phyloP scores from a whole-genome alignment of 1,140 invertebrate species.

The Alviniconcha marisindica region DNA sequence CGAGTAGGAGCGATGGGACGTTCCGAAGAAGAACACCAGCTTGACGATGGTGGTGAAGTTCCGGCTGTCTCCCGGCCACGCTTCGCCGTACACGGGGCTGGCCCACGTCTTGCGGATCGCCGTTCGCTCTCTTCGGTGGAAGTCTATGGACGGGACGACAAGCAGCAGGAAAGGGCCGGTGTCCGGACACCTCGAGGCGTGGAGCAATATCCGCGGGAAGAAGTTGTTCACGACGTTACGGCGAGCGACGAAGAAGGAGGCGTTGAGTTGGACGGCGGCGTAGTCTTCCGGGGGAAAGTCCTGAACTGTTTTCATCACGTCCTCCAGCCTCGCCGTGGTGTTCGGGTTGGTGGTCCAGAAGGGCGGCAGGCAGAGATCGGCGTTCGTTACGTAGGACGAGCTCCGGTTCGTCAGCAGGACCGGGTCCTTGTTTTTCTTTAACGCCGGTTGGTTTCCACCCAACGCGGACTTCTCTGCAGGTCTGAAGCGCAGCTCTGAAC shows the following conservation, averaged over 20 bases:
- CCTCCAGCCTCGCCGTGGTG: too few species aligned
- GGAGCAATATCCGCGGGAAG: background rate
- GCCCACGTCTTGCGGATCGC: slow-evolving; percentile 68
- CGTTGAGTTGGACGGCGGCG: background rate
- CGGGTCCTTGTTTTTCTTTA: too few species aligned
- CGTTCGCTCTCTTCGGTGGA: slow-evolving; percentile 47
- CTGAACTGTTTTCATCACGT: too few species aligned
- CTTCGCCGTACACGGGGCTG: slow-evolving; percentile 28
- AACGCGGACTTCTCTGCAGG: too few species aligned
- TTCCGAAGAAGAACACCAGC: slow-evolving; percentile 41
- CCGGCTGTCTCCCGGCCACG: slow-evolving; percentile 11
- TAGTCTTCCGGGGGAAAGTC: background rate
- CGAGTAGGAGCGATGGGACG: background rate
- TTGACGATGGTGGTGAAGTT: slow-evolving; percentile 25
- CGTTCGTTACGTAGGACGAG: too few species aligned
- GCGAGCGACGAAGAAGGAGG: background rate
- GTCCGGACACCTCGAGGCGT: slow-evolving; percentile 15
- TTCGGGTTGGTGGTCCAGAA: too few species aligned
- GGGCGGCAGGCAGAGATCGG: too few species aligned
- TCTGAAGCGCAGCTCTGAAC: too few species aligned
- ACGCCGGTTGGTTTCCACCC: too few species aligned
- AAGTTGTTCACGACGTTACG: background rate
- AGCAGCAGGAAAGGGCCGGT: slow-evolving; percentile 45
- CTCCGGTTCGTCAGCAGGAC: too few species aligned
- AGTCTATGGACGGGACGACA: slow-evolving; percentile 58